Base-by-base conservation (phyloP, 2,888 invertebrate genomes). In the Muschampia plurimacula region DNA sequence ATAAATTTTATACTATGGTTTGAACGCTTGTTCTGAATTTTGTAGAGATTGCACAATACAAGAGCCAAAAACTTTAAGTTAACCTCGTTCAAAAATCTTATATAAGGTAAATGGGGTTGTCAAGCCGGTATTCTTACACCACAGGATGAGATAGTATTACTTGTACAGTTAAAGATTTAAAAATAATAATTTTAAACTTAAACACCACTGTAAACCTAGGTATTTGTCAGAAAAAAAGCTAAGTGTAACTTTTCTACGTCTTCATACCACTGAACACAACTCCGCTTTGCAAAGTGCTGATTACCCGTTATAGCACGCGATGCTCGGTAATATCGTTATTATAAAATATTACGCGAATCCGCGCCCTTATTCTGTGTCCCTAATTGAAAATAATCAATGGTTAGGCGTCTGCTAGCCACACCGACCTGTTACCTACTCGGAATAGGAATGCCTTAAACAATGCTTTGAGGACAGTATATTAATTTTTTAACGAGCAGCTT, bases 281-380 rank as follows among this genome's bases (percentile, higher is more conserved):
- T 44, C 10, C 36, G 6, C 22, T 46, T 36, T 36, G 75, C 74
- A 44, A 32, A 72, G 72, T 73, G 75, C 70, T 76, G 77, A 79
- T 76, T 80, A 81, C 80, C 81, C 77, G 82, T 84, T 74, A 74
- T 68, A 68, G 63, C 80, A 80, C 79, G 80, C 80, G 80, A 80
- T 77, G 74, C 75, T 74, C 77, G 74, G 52, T 77, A 76, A 73
- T 73, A 69, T 64, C 49, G 63, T 72, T 67, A 67, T 72, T 72
- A 63, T 60, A 60, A 72, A 67, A 57, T 49, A 72, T 72, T 55
- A 72, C 67, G 71, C 52, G 67, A 67, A 67, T 67, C 71, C 67
- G 39, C 71, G 71, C 66, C 66, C 71, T 59, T 72, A 41, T 72
- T 72, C 66, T 67, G 41, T 22, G 22, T 12, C 22, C n/a, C 41